A percentile compares a stretch with the other conserved stretches of the same genome.
phyloP scores from a whole-genome alignment of 2,888 invertebrate species.

The Diaphora mendica region DNA sequence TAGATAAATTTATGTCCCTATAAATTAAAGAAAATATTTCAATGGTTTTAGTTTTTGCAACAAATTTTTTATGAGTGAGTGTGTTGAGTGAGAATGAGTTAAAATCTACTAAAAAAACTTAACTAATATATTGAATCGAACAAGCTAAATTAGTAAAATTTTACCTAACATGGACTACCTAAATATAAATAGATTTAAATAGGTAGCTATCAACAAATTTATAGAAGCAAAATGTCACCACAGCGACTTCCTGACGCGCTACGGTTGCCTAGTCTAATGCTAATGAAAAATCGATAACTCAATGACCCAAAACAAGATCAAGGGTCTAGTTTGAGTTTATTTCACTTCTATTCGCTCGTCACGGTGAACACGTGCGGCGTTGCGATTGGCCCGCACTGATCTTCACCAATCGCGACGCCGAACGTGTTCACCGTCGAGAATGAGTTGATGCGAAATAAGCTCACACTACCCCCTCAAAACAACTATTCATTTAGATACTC shows the following conservation, averaged over 20 bases:
- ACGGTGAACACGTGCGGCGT: too few species aligned
- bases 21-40: too few species aligned
- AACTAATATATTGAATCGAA: too few species aligned
- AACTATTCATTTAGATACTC: slow-evolving; percentile 4
- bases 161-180: not conserved
- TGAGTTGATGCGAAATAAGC: too few species aligned
- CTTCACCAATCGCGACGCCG: too few species aligned
- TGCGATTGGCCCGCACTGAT: too few species aligned
- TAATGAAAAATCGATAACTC: slow-evolving; percentile 22
- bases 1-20: too few species aligned
- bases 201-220: not conserved
- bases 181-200: not conserved
- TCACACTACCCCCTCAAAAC: slow-evolving; percentile 6
- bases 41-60: not conserved
- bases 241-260: slow-evolving; percentile 1
- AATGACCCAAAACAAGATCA: slow-evolving; percentile 17
- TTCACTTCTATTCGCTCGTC: too few species aligned
- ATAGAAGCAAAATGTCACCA: not conserved
- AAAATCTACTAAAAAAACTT: not conserved
- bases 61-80: not conserved
- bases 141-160: not conserved
- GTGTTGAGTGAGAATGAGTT: not conserved
- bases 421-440: too few species aligned
- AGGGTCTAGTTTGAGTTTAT: too few species aligned
- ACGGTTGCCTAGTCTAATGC: not conserved